These are phyloP conservation scores for Rhopalosiphum nymphaeae DNA, from an alignment of 2,888 invertebrate genomes.

Conservation along the genomic window DNA sequence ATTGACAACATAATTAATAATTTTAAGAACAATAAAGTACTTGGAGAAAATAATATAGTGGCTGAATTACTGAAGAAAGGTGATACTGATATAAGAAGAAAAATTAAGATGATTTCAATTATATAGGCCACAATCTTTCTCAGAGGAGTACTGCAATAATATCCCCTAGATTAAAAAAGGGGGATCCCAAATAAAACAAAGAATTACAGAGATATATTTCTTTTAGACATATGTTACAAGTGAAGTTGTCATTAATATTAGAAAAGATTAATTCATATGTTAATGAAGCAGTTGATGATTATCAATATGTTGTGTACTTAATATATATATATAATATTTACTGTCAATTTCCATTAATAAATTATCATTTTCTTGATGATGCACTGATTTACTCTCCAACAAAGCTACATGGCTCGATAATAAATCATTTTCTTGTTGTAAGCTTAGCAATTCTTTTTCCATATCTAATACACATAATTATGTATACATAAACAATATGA, in stretches of 20 bases:
- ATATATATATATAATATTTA: background rate
- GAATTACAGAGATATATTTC: slow-evolving; percentile 29
- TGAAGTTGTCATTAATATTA: slow-evolving; percentile 28
- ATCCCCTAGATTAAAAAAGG: slow-evolving; percentile 15
- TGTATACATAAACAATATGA: background rate
- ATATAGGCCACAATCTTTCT: background rate
- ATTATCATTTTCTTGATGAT: background rate
- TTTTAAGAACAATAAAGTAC: no score
- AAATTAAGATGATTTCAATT: slow-evolving; percentile 8
- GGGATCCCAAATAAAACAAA: slow-evolving; percentile 15
- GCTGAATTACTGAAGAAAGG: no score
- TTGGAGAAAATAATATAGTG: no score
- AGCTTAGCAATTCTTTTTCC: background rate
- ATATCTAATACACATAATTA: background rate
- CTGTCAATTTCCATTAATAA: background rate
- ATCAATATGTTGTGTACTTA: background rate
- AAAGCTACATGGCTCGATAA: background rate
- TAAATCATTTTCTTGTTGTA: slow-evolving; percentile 18
- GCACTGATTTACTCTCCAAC: background rate
- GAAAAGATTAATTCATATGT: slow-evolving; percentile 30
- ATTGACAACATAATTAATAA: no score
- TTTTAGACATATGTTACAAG: slow-evolving; percentile 23
- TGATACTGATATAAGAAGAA: background rate
- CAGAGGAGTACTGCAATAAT: slow-evolving; percentile 21
- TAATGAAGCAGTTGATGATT: background rate